These are phyloP conservation scores for Dioctria linearis DNA, from an alignment of 2,888 invertebrate species.

Conservation along the genomic window DNA sequence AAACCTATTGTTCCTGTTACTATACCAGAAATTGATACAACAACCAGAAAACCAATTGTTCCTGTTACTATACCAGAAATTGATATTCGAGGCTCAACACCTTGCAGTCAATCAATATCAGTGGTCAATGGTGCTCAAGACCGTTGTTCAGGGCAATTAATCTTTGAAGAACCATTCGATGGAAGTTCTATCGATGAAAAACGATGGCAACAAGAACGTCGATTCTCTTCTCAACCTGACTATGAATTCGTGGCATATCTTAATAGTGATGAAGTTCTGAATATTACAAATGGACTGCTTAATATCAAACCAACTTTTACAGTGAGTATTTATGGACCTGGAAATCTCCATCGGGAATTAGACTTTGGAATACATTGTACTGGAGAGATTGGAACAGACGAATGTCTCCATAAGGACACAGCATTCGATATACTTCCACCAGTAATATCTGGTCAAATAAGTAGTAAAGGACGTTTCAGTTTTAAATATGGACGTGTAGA, in stretches of 20 bases:
- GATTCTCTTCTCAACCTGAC: slow-evolving; percentile 66
- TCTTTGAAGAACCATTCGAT: slow-evolving; percentile 67
- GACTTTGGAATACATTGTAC: slow-evolving; percentile 66
- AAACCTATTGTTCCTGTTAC: neutral
- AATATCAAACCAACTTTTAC: slow-evolving; percentile 61
- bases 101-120: slow-evolving; percentile 5
- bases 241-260: slow-evolving; percentile 65
- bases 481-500: slow-evolving; percentile 81
- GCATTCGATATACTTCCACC: slow-evolving; percentile 76
- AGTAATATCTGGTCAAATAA: slow-evolving; percentile 77
- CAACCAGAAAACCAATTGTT: too few relatives aligned
- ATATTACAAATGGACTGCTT: slow-evolving; percentile 61
- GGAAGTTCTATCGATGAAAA: slow-evolving; percentile 58
- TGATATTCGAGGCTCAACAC: neutral
- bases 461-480: slow-evolving; percentile 75
- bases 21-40: neutral
- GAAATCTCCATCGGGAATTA: slow-evolving; percentile 21
- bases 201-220: slow-evolving; percentile 66
- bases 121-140: slow-evolving; percentile 49
- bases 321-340: slow-evolving; percentile 55
- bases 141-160: slow-evolving; percentile 64
- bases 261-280: slow-evolving; percentile 55
- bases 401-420: slow-evolving; percentile 62
- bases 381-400: slow-evolving; percentile 62
- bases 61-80: neutral